A percentile compares a stretch with the other conserved stretches of the same genome.
phyloP scores from a whole-genome alignment of 2,888 invertebrate species.

The Cheilosia vernalis region DNA sequence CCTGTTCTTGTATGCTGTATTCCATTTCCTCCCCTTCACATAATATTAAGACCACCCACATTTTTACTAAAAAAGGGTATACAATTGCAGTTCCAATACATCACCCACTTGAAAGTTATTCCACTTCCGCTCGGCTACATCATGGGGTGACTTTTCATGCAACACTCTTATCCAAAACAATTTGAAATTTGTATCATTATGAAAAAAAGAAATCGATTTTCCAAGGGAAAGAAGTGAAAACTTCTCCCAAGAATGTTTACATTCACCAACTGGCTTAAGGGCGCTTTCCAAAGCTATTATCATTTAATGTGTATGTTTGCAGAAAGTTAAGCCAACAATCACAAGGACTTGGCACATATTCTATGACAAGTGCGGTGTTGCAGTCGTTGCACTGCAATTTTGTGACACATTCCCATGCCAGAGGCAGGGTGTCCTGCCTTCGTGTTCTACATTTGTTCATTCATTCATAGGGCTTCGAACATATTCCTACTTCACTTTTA shows the following conservation, averaged over 20 bases:
- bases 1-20: too few relatives aligned
- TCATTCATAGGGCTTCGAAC: slow-evolving; percentile 2
- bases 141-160: too few relatives aligned
- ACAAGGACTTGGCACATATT: slow-evolving; percentile 69
- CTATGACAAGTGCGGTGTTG: slow-evolving; percentile 38
- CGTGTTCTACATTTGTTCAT: slow-evolving; percentile 49
- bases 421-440: slow-evolving; percentile 36
- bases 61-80: too few relatives aligned
- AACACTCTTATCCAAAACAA: not conserved
- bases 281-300: slow-evolving; percentile 3
- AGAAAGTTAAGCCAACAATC: slow-evolving; percentile 23
- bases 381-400: slow-evolving; percentile 65
- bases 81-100: too few relatives aligned
- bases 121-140: too few relatives aligned
- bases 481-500: not conserved
- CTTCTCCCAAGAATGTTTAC: slow-evolving; percentile 16
- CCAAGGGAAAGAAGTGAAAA: not conserved
- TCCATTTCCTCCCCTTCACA: too few relatives aligned
- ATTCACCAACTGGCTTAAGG: slow-evolving; percentile 28
- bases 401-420: slow-evolving; percentile 37
- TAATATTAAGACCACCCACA: too few relatives aligned
- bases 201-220: slow-evolving; percentile 24
- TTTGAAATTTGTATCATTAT: not conserved
- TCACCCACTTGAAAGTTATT: too few relatives aligned
- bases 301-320: not conserved